phyloP scores from a whole-genome alignment of 2,888 invertebrate species.

The Pyrochroa serraticornis region DNA sequence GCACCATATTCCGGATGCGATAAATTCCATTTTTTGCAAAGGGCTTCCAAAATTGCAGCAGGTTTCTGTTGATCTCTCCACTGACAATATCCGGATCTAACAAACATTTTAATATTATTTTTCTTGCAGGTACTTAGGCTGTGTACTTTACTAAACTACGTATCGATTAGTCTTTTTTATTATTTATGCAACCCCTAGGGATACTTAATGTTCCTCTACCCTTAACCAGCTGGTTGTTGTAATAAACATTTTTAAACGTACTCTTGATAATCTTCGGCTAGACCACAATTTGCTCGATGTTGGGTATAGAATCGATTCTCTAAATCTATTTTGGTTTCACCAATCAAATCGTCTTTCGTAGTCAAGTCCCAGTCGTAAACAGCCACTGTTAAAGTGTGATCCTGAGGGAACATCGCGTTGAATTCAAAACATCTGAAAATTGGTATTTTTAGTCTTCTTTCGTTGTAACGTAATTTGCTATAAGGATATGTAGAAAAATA shows the following conservation, averaged over 20 bases:
- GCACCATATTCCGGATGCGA: constrained; percentile 62
- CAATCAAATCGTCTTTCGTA: constrained; percentile 79
- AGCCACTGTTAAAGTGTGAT: constrained; percentile 74
- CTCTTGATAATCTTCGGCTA: constrained; percentile 73
- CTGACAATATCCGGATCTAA: constrained; percentile 67
- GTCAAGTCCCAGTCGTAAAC: constrained; percentile 77
- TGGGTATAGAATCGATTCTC: constrained; percentile 84
- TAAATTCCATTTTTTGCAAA: constrained; percentile 73
- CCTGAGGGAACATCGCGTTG: constrained; percentile 74
- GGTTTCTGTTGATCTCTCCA: constrained; percentile 83
- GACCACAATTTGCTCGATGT: constrained; percentile 80
- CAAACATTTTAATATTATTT: neutral
- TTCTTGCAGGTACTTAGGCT: no score
- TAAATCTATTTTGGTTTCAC: constrained; percentile 82
- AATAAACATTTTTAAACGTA: constrained; percentile 53
- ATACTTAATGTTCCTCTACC: no score
- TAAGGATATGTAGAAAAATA: neutral
- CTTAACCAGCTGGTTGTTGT: no score
- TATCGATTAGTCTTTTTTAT: no score
- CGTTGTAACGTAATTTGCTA: no score
- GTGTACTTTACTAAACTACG: no score
- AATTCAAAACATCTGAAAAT: constrained; percentile 74
- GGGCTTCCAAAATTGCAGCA: constrained; percentile 70
- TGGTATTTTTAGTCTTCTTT: neutral
- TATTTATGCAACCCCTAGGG: no score